Evolutionary conservation across 2,113 vertebrate species (phyloP), one percentile per base, ranked within the genome.

Genomic region (Suncus etruscus): DNA sequence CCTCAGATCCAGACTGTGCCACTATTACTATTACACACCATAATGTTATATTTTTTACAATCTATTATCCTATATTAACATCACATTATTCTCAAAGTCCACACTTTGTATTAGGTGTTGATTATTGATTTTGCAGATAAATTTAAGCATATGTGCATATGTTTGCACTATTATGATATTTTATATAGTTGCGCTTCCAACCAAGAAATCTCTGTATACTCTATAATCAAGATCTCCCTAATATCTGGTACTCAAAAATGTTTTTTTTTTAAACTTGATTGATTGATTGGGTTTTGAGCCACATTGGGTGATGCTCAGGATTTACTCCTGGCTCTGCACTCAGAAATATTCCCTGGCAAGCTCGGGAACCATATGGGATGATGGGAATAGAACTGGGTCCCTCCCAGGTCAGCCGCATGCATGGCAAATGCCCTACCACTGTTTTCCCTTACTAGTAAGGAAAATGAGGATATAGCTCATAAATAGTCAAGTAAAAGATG

Each of bases 1-100:
- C 16, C 24, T n/a, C 0, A 70, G 0, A 45, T 1, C 0, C 4
- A 61, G 29, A 6, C 15, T 68, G 6, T 4, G 2, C 29, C 16
- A 81, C 3, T 24, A 25, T n/a, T 20, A 58, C 27, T 4, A 25
- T 25, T 11, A 0, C 16, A 24, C 68, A 69, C 12, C 32, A 54
- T 1, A 39, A 4, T 4, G 0, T 27, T 63, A 51, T 7, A 79
- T 39, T 70, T 89, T 45, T 24, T 76, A 32, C 32, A 58, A 45
- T 3, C 27, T 27, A 16, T 58, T 9, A 58, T 15, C 10, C 72
- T 32, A 6, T 25, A 47, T 20, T 74, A 27, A 79, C 20, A 65
- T 0, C 15, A 70, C 20, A n/a, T 61, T 69, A 74, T 25, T 70
- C 4, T 20, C 45, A 18, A 68, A 69, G 29, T 50, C 22, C 1